phyloP scores from a whole-genome alignment of 2,888 invertebrate genomes.

The Celastrina argiolus region DNA sequence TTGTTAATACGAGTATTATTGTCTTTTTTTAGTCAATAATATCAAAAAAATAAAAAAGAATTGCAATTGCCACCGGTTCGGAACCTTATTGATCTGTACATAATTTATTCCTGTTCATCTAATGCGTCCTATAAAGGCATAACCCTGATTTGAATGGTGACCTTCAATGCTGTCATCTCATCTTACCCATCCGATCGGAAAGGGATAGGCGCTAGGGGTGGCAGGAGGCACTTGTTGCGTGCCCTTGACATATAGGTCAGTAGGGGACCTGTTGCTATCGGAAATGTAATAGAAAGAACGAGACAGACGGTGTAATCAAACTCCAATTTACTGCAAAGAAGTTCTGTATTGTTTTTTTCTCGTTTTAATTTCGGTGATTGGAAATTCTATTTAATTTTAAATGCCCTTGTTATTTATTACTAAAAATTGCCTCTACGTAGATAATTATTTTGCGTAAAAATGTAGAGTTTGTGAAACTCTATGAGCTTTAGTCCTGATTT shows the following conservation, averaged over 20 bases:
- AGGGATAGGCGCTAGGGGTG: constrained; percentile 24
- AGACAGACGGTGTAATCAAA: constrained; percentile 1
- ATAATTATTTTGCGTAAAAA: background rate
- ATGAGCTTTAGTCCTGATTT: background rate
- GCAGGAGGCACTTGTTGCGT: constrained; percentile 39
- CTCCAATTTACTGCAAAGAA: background rate
- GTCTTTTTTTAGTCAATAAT: too few species aligned
- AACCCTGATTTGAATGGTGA: background rate
- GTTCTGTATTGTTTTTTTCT: background rate
- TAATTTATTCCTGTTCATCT: constrained; percentile 12
- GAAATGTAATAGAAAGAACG: constrained; percentile 16
- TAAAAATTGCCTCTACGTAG: background rate
- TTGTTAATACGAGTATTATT: too few species aligned
- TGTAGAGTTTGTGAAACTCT: background rate
- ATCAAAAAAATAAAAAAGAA: too few species aligned
- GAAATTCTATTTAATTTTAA: background rate
- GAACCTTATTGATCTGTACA: background rate
- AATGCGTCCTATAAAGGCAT: constrained; percentile 4
- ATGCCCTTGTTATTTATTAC: background rate
- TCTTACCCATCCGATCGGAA: constrained; percentile 19
- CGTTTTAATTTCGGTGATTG: background rate
- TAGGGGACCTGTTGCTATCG: constrained; percentile 37
- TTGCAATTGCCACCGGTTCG: too few species aligned
- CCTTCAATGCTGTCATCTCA: constrained; percentile 17
- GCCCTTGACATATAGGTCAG: constrained; percentile 37